Evolutionary conservation across 2,888 invertebrate genomes (phyloP).

Genomic region (Lithophane leautieri): DNA sequence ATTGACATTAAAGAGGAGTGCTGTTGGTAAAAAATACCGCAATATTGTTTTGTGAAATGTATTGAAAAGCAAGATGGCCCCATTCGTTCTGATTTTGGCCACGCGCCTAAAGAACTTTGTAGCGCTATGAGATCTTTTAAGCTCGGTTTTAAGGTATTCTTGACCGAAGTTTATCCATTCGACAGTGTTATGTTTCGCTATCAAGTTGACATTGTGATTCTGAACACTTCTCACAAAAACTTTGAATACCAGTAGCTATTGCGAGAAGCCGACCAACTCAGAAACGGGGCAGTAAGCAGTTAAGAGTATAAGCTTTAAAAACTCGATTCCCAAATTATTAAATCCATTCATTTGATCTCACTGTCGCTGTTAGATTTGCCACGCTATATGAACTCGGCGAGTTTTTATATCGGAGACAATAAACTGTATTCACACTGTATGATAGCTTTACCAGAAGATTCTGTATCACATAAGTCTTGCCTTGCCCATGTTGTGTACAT

Average conservation of each 20-base stretch:
- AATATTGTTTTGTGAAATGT: not conserved
- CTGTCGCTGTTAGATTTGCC: conserved; percentile 13
- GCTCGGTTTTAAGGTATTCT: not conserved
- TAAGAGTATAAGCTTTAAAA: conserved; percentile 4
- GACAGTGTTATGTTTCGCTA: not conserved
- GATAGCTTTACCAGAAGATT: conserved; percentile 32
- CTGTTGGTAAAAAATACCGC: not conserved
- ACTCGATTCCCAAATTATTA: conserved; percentile 6
- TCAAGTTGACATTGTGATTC: too few species aligned
- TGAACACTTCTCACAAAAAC: not conserved
- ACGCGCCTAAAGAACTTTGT: not conserved
- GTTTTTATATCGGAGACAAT: conserved; percentile 52
- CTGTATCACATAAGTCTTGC: conserved; percentile 42
- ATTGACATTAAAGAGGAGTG: not conserved
- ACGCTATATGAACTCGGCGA: conserved; percentile 1
- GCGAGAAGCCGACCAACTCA: not conserved
- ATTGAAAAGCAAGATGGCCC: not conserved
- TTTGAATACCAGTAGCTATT: not conserved
- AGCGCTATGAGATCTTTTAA: not conserved
- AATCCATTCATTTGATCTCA: conserved; percentile 21
- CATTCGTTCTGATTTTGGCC: not conserved
- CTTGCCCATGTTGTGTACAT: conserved; percentile 54
- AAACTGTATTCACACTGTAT: conserved; percentile 36
- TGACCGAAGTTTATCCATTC: not conserved
- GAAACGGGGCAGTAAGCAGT: conserved; percentile 3